Evolutionary conservation across 2,888 invertebrate species (phyloP), one percentile per base, ranked within the genome.

Genomic region (Hedychridium roseum): DNA sequence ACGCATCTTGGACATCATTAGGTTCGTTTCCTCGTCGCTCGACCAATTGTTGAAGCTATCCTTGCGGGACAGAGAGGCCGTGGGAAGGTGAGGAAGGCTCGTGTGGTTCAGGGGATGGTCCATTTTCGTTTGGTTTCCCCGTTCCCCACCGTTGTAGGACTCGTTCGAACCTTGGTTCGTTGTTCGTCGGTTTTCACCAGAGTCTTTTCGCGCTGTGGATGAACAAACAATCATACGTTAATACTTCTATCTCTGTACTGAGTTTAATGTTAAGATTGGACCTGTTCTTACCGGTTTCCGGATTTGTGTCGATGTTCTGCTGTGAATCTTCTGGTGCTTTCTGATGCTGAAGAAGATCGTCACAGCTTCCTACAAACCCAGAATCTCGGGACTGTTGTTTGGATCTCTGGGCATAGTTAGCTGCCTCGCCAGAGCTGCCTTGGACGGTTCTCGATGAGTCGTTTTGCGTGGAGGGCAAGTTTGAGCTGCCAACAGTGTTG

Each of bases 31-130:
- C 74, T 94, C 94, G 71, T 94, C 94, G 2, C 93, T 93, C 57
- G 92, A 93, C 93, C 94, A 94, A 72, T 94, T 94, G 75, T 93
- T 94, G 80, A 94, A 94, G 74, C 92, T 92, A 77, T 94, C 93
- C 79, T 92, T 93, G 54, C 93, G 84, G 26, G 88, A 87, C 18
- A 93, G 80, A 9, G 87, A 84, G 4, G 76, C 75, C 61, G 80
- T 82, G 38, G 83, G 82, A 40, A 84, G 81, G 7, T 85, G 84
- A 27, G 83, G 81, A 1, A 86, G 82, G 21, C 84, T 82, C 12
- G 76, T 64, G 6, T 80, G 79, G 11, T 66, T 61, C 1, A 71
- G 9, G 0, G 55, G 34, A 5, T 57, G 60, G 23, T 65, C 64
- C 3, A 57, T 30, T 16, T 63, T 67, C 1, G 45, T 34, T 1